Percentiles rank a stretch among this genome's conserved stretches.
Evolutionary conservation across 2,888 invertebrate species (phyloP).

Genomic region (Aromia moschata): DNA sequence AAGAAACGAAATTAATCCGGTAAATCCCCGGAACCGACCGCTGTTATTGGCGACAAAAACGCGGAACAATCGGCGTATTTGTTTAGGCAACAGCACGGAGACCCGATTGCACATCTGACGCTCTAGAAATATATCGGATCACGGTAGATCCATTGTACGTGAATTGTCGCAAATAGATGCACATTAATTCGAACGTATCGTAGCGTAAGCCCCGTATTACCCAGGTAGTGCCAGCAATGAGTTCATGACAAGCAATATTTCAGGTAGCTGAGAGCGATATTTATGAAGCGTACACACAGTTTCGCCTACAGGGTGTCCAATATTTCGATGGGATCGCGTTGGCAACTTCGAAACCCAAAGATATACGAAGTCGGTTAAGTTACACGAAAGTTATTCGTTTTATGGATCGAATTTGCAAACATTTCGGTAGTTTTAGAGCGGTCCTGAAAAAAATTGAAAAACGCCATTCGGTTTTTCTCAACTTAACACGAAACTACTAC

Average conservation of each 20-base stretch:
- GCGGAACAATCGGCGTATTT: conserved; percentile 36
- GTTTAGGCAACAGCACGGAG: conserved; percentile 23
- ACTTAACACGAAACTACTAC: too few species aligned
- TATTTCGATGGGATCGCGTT: too few species aligned
- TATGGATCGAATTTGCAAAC: too few species aligned
- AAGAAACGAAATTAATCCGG: conserved; percentile 25
- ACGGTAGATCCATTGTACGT: conserved; percentile 36
- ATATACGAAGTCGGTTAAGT: too few species aligned
- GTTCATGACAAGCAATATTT: conserved; percentile 42
- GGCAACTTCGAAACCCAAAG: too few species aligned
- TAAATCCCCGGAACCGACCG: conserved; percentile 23
- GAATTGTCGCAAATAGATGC: conserved; percentile 24
- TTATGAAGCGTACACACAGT: too few species aligned
- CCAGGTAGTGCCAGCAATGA: conserved; percentile 36
- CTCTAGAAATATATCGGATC: conserved; percentile 38
- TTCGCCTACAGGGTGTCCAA: too few species aligned
- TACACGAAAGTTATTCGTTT: too few species aligned
- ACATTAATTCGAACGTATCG: conserved; percentile 33
- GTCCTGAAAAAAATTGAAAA: too few species aligned
- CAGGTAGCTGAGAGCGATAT: too few species aligned
- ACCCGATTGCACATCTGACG: conserved; percentile 31
- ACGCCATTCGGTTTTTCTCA: too few species aligned
- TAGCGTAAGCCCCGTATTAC: conserved; percentile 24
- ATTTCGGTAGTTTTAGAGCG: too few species aligned
- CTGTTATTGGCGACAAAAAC: conserved; percentile 30